phyloP scores from a whole-genome alignment of 2,113 vertebrate species.

The Orcinus orca region DNA sequence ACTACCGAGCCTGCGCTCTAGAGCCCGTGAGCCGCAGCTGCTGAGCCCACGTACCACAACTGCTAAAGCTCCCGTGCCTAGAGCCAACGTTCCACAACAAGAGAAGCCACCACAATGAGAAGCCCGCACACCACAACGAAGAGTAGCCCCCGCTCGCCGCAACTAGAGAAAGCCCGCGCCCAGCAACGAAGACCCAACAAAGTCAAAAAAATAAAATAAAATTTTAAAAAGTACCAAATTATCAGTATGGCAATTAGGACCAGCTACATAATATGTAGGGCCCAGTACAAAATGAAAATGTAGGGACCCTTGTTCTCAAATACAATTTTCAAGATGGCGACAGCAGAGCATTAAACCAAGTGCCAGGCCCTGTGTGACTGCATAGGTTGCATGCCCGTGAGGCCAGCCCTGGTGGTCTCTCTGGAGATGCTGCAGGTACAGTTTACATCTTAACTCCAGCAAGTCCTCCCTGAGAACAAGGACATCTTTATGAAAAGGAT shows the following conservation, averaged over 20 bases:
- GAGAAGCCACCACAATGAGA: no score
- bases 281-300: neutral
- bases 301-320: neutral
- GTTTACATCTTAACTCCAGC: neutral
- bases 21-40: no score
- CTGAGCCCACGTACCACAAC: no score
- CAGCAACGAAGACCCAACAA: no score
- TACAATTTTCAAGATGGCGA: neutral
- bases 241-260: neutral
- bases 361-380: fast-evolving
- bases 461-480: neutral
- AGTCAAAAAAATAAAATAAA: no score
- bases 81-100: no score
- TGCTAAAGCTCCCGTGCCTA: no score
- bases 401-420: neutral
- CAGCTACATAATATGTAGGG: neutral
- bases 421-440: neutral
- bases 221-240: neutral
- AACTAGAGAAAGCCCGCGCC: no score
- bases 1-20: no score
- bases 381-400: fast-evolving
- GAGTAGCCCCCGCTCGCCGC: no score
- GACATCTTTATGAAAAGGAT: neutral
- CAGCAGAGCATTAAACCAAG: neutral
- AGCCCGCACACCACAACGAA: no score